Percentiles rank a stretch among this genome's conserved stretches.
Conservation (phyloP, 2,888 invertebrate species). For the Apotomis turbidana region DNA sequence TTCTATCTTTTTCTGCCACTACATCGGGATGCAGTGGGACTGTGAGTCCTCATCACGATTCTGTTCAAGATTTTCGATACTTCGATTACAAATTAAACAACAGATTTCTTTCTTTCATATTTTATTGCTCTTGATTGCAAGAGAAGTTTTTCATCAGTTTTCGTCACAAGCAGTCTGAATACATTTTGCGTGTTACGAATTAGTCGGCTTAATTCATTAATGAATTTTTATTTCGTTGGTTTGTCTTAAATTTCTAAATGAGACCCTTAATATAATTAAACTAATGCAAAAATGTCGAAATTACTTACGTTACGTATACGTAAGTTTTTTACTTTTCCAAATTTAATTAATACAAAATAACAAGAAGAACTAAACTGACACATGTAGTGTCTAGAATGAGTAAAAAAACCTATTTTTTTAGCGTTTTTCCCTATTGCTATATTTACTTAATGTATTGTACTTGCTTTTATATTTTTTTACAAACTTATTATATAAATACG, state of each 20-base stretch:
- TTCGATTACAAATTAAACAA: conserved; percentile 4
- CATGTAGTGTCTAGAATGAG: background rate
- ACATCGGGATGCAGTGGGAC: too few relatives aligned
- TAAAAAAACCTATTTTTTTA: background rate
- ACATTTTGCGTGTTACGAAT: conserved; percentile 1
- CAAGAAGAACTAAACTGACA: background rate
- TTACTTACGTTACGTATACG: background rate
- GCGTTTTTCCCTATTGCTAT: background rate
- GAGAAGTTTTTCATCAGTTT: conserved; percentile 28
- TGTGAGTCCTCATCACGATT: too few relatives aligned
- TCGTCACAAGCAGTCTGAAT: conserved; percentile 12
- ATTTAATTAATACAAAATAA: conserved; percentile 8
- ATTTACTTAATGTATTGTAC: conserved; percentile 20
- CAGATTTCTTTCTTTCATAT: background rate
- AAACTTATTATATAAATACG: conserved; percentile 1
- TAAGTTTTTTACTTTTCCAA: conserved; percentile 6
- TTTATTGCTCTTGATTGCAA: conserved; percentile 38
- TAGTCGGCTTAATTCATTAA: conserved; percentile 17
- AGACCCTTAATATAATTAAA: conserved; percentile 20
- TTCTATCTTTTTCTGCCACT: too few relatives aligned
- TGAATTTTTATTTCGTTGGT: conserved; percentile 27
- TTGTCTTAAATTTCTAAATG: conserved; percentile 29
- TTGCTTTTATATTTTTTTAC: conserved; percentile 15
- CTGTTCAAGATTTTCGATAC: too few relatives aligned
- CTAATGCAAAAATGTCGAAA: conserved; percentile 11